phyloP scores from a whole-genome alignment of 2,888 invertebrate species.

The Rhagophthalmus giganteus region DNA sequence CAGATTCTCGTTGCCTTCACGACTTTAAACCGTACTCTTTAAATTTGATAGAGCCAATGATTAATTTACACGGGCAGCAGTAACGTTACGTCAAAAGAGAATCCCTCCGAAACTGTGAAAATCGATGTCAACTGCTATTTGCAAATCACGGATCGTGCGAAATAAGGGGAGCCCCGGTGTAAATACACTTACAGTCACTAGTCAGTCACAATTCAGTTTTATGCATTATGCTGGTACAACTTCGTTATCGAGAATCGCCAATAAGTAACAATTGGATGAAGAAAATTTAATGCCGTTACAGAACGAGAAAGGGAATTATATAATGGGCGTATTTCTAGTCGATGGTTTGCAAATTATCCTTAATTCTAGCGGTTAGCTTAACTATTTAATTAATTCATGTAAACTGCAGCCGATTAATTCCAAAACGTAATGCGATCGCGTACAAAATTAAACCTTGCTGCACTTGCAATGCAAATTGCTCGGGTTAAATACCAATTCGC shows the following conservation, averaged over 20 bases:
- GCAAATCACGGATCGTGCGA: slow-evolving; percentile 40
- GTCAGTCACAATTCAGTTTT: slow-evolving; percentile 32
- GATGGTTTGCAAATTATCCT: slow-evolving; percentile 16
- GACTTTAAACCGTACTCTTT: background rate
- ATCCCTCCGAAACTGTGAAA: slow-evolving; percentile 39
- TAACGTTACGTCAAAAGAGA: slow-evolving; percentile 40
- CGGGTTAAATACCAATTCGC: slow-evolving; percentile 3
- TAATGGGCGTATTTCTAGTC: background rate
- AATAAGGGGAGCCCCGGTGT: slow-evolving; percentile 38
- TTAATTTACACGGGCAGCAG: slow-evolving; percentile 10
- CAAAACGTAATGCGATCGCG: slow-evolving; percentile 16
- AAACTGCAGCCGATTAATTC: slow-evolving; percentile 16
- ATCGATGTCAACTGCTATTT: slow-evolving; percentile 45
- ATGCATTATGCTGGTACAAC: slow-evolving; percentile 17
- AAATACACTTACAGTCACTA: too few relatives aligned
- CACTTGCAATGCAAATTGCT: slow-evolving; percentile 18
- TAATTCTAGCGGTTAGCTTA: slow-evolving; percentile 22
- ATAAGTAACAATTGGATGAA: slow-evolving; percentile 3
- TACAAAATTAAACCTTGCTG: slow-evolving; percentile 18
- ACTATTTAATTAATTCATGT: slow-evolving; percentile 16
- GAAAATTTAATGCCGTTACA: slow-evolving; percentile 4
- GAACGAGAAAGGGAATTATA: too few relatives aligned
- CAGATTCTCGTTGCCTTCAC: slow-evolving; percentile 18
- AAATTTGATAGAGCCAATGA: background rate
- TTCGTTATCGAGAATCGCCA: slow-evolving; percentile 5